Conservation (phyloP, 2,113 vertebrate genomes). For the Delphinapterus leucas region DNA sequence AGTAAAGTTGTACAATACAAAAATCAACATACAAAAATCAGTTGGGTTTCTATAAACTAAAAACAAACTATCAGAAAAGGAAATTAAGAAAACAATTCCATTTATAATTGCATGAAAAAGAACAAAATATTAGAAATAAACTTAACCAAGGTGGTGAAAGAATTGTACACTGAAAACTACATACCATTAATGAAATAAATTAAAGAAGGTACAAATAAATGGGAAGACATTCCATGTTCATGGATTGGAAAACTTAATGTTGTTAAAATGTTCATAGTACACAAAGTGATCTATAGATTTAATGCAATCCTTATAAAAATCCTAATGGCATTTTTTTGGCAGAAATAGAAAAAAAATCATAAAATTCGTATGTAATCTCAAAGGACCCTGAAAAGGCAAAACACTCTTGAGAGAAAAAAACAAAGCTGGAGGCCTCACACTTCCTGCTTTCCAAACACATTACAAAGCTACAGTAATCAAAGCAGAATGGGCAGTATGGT, state of each 20-base stretch:
- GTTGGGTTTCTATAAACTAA: neutral
- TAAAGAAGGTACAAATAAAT: neutral
- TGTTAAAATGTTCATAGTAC: neutral
- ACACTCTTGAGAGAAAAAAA: neutral
- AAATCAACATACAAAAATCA: neutral
- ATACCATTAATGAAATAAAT: neutral
- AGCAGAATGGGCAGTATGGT: neutral
- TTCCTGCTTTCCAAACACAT: neutral
- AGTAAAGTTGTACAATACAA: neutral
- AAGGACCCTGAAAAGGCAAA: neutral
- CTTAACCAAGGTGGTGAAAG: neutral
- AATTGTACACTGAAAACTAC: neutral
- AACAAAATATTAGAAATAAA: neutral
- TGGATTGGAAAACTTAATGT: neutral
- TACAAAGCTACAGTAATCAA: neutral
- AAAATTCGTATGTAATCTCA: neutral
- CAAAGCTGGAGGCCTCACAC: neutral
- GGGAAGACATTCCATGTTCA: neutral
- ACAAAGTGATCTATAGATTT: neutral
- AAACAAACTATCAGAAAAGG: neutral
- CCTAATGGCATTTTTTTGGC: neutral
- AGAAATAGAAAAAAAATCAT: neutral
- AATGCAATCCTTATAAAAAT: neutral
- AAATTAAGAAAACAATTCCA: neutral
- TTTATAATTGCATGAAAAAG: neutral